phyloP scores from a whole-genome alignment of 2,797 vertebrate species.

The Balearica regulorum region DNA sequence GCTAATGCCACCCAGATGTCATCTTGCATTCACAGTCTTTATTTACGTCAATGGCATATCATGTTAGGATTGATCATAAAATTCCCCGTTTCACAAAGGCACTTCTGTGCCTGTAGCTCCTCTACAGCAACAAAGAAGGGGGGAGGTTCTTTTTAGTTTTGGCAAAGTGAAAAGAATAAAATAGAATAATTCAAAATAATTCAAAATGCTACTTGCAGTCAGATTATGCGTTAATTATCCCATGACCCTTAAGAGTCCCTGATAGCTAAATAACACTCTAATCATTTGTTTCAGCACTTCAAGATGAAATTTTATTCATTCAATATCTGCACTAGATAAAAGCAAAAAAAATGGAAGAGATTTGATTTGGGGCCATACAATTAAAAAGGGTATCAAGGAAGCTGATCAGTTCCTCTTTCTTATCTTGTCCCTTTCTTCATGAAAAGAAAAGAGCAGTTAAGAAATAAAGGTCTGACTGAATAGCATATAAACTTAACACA shows the following conservation, averaged over 20 bases:
- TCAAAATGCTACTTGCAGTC: neutral
- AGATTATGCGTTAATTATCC: constrained; percentile 24
- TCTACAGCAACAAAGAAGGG: neutral
- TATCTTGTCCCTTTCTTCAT: constrained; percentile 29
- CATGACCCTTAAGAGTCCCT: constrained; percentile 7
- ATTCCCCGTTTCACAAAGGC: constrained; percentile 5
- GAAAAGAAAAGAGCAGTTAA: neutral
- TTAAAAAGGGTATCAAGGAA: constrained; percentile 40
- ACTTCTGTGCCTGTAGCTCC: neutral
- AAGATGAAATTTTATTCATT: constrained; percentile 41
- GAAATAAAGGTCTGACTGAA: constrained; percentile 1
- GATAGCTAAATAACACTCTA: constrained; percentile 18
- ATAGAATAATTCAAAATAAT: constrained; percentile 19
- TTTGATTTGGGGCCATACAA: neutral
- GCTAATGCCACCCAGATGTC: constrained; percentile 4
- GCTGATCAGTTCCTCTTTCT: neutral
- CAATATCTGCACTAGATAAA: constrained; percentile 44
- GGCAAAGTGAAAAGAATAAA: neutral
- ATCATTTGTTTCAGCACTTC: constrained; percentile 37
- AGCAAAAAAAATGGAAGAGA: neutral
- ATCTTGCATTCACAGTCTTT: constrained; percentile 6
- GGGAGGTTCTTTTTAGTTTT: neutral
- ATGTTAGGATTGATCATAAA: constrained; percentile 46
- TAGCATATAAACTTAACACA: neutral
- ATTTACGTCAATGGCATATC: neutral